Conservation (phyloP, 53 echinoderm and acorn worm species). For the Paracentrotus lividus region DNA sequence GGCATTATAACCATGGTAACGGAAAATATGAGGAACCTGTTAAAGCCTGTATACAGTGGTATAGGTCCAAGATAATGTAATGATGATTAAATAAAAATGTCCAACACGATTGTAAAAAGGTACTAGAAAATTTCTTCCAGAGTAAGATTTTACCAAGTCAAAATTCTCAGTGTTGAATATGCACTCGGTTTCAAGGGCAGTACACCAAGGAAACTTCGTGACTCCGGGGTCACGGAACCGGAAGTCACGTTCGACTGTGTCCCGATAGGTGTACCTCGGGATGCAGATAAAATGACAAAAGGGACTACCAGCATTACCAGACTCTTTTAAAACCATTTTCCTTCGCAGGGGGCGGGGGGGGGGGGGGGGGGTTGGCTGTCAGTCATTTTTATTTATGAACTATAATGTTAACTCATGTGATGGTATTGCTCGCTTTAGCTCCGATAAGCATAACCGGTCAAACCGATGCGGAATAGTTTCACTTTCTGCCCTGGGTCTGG, state of each 20-base stretch:
- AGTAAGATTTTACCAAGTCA: too few relatives aligned
- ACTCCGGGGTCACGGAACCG: not conserved
- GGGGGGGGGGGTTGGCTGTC: not conserved
- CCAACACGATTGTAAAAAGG: too few relatives aligned
- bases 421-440: too few relatives aligned
- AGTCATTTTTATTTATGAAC: not conserved
- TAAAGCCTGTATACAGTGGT: too few relatives aligned
- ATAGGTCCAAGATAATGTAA: too few relatives aligned
- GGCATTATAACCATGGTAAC: too few relatives aligned
- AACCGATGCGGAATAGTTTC: not conserved
- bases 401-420: too few relatives aligned
- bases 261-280: not conserved
- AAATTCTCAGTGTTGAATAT: too few relatives aligned
- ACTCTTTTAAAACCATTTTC: not conserved
- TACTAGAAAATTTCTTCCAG: too few relatives aligned
- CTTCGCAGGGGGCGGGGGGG: not conserved
- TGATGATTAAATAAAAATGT: too few relatives aligned
- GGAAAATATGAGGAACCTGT: too few relatives aligned
- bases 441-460: not conserved
- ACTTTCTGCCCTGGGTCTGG: too few relatives aligned
- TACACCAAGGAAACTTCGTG: not conserved
- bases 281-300: not conserved
- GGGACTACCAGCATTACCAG: not conserved
- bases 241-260: conserved; percentile 9
- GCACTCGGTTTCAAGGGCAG: not conserved